Base-by-base conservation (phyloP, 2,113 vertebrate genomes). In the Syrrhaptes paradoxus region DNA sequence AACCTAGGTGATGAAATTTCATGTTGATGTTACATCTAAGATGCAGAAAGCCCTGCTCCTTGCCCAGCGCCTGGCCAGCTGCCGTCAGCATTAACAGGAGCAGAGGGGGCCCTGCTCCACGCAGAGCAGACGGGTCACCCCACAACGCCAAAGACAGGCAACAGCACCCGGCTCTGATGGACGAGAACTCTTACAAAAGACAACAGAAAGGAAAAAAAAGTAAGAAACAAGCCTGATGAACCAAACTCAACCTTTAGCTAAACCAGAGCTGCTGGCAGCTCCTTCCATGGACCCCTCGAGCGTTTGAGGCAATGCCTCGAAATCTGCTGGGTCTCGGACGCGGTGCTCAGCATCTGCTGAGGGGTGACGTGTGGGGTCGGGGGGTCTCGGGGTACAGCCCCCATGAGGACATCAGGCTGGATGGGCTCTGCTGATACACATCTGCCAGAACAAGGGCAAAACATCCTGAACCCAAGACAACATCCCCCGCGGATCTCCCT, bases 1-100 rank as follows among this genome's bases (percentile, higher is more conserved):
- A 95, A 72, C 96, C 94, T 82, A 84, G 96, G 93, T 71, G 83
- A 96, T 96, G 92, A 94, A 89, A 93, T 84, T 77, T 88, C 41
- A 11, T 26, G 84, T 77, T 71, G 89, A 71, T 67, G 89, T 89
- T 93, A 29, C 63, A 63, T 55, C 11, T 22, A 31, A 38, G 74
- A 46, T 13, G 59, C 7, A 76, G 78, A 89, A 77, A 18, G 51
- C 85, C 65, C 88, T n/a, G 68, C 32, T 93, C 90, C 80, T 32
- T 46, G 43, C 22, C 51, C 72, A 43, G 51, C 2, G 3, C 62
- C 62, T 2, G 32, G 31, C n/a, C 45, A 68, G n/a, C 6, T n/a
- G 82, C 75, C 3, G 6, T 19, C 2, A 48, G 74, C 29, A 3
- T 6, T 45, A n/a, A 34, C 1, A 26, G 18, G 19, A 77, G 73